phyloP scores from a whole-genome alignment of 2,797 vertebrate species.

The Cynopterus sphinx region DNA sequence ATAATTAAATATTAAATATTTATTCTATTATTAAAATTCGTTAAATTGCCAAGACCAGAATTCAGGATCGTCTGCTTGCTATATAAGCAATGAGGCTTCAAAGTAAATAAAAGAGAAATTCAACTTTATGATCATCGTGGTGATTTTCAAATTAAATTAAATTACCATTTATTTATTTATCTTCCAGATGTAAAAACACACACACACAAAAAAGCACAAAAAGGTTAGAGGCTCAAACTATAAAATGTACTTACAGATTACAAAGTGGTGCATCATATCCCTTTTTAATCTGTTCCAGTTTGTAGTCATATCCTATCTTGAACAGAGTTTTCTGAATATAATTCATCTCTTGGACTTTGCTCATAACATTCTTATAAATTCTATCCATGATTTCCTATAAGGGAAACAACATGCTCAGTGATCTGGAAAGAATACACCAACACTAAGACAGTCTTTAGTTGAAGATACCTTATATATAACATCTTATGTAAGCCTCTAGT shows the following conservation, averaged over 20 bases:
- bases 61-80: not conserved
- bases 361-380: conserved; percentile 99
- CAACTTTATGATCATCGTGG: not conserved
- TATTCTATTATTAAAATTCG: conserved; percentile 18
- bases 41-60: not conserved
- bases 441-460: not conserved
- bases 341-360: conserved; percentile 99
- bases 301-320: conserved; percentile 97
- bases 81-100: not conserved
- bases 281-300: conserved; percentile 95
- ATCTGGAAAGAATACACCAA: not conserved
- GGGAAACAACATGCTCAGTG: conserved; percentile 58
- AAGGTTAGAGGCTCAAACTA: not conserved
- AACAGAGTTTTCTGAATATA: conserved; percentile 95
- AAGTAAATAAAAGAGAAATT: not conserved
- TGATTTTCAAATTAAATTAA: conserved; percentile 31
- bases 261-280: conserved; percentile 98
- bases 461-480: conserved; percentile 9
- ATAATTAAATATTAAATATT: conserved; percentile 20
- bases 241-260: conserved; percentile 90
- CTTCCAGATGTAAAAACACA: conserved; percentile 14
- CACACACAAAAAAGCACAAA: not conserved
- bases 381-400: conserved; percentile 98
- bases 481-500: not conserved
- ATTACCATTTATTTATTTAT: conserved; percentile 6